Conservation (phyloP, 1,140 invertebrate species). For the Listronotus bonariensis region DNA sequence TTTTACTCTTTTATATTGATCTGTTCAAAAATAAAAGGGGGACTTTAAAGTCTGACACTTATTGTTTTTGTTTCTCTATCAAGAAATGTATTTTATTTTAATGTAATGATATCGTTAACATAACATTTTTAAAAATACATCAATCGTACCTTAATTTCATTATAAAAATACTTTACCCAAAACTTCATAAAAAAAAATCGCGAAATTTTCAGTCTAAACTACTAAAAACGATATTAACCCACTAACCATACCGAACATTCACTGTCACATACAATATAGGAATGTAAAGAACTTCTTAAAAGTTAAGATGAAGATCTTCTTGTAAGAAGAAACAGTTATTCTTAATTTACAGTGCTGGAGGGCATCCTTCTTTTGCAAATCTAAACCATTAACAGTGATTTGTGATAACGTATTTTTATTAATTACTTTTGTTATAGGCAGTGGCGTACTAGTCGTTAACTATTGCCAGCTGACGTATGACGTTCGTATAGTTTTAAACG, state of each 20-base stretch:
- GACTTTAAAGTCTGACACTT: no score
- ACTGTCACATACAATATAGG: slow-evolving; percentile 7
- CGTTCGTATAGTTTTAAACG: no score
- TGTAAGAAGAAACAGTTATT: slow-evolving; percentile 26
- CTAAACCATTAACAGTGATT: slow-evolving; percentile 18
- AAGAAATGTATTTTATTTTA: no score
- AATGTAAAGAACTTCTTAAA: slow-evolving; percentile 31
- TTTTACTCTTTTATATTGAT: no score
- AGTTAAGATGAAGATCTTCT: slow-evolving; percentile 20
- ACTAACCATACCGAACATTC: neutral
- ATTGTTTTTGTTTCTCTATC: no score
- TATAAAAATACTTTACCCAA: no score
- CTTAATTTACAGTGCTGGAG: slow-evolving; percentile 17
- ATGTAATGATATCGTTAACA: no score
- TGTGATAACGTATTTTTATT: slow-evolving; percentile 14
- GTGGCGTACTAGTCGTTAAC: neutral
- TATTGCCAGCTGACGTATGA: no score
- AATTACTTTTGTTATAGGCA: slow-evolving; percentile 9
- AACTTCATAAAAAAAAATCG: neutral
- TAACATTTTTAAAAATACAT: no score
- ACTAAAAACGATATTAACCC: slow-evolving; percentile 4
- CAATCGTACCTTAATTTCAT: no score
- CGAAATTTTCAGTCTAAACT: neutral
- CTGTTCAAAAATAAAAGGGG: no score
- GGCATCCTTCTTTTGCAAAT: slow-evolving; percentile 30